Base-by-base conservation (phyloP, 2,888 invertebrate species). In the Leucoma salicis region DNA sequence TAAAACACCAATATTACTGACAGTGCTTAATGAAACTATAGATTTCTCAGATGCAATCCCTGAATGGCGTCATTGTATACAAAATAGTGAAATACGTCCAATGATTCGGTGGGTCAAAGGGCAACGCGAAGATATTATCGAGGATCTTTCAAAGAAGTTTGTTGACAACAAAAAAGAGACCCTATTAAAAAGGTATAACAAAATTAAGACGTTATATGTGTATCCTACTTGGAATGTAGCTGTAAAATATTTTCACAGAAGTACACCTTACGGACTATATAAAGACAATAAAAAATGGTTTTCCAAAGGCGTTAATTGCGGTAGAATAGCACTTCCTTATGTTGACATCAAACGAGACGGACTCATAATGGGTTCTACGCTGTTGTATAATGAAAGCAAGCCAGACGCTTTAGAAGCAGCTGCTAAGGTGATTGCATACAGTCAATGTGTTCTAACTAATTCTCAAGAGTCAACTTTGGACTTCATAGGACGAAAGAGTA, bases 361-460 rank as follows among this genome's bases (percentile, higher is more conserved):
- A 3, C 1, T 46, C 6, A 14, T 60, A 28, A 35, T 31, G 21
- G 62, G 62, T n/a, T 62, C 61, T 29, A 14, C 33, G 16, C n/a
- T 46, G 6, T 14, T 52, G 3, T 43, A 53, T 18, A 45, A 57
- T 28, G 24, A 2, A 29, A 31, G 38, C 1, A 54, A 49, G 38
- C 53, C 63, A 8, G 74, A 74, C 37, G 70, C 74, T 10, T 53
- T 73, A 38, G 29, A 66, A 3, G 53, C 65, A 13, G 58, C 70
- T 34, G 36, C 60, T 13, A 58, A 70, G 36, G 66, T 74, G 8
- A 60, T 70, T 10, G 41, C 52, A 12, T 68, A 61, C 39, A 61
- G 48, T 3, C 49, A 64, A 35, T 59, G 55, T 16, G 28, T 66
- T 14, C 37, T 74, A 16, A 55, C 53, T n/a, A 54, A 63, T 32